phyloP scores from a whole-genome alignment of 2,888 invertebrate genomes.

The Bimastos eiseni region DNA sequence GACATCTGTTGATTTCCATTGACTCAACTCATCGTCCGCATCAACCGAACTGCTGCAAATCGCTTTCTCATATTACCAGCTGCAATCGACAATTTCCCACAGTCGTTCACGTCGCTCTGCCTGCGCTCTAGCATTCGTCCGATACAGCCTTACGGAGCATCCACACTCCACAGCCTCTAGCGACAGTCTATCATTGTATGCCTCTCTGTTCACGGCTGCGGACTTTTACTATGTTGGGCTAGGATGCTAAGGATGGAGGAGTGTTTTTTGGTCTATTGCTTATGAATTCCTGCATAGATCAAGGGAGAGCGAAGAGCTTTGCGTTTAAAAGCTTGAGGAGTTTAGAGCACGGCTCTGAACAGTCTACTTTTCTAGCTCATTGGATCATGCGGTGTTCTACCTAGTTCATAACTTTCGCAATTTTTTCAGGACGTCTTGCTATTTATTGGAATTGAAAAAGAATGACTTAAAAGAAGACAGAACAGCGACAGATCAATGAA shows the following conservation, averaged over 20 bases:
- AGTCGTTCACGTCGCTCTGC: not conserved
- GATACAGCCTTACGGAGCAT: not conserved
- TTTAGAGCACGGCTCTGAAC: too few species aligned
- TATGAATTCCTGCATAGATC: not conserved
- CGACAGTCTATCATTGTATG: not conserved
- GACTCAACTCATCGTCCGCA: not conserved
- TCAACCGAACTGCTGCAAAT: not conserved
- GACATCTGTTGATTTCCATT: not conserved
- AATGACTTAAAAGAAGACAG: too few species aligned
- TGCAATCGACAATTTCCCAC: not conserved
- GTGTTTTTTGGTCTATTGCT: too few species aligned
- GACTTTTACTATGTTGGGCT: too few species aligned
- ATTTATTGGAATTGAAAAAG: not conserved
- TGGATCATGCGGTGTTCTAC: not conserved
- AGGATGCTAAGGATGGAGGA: too few species aligned
- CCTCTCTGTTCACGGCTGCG: not conserved
- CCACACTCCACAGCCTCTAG: not conserved
- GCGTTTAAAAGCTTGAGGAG: not conserved
- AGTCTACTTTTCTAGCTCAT: too few species aligned
- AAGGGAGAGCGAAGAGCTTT: not conserved
- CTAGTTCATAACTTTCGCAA: not conserved
- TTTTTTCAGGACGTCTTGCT: not conserved
- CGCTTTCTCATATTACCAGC: not conserved
- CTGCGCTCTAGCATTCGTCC: not conserved
- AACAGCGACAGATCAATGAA: not conserved